Evolutionary conservation across 2,113 vertebrate genomes (phyloP), one percentile per base, ranked within the genome.

Genomic region (Cebidichthys violaceus): DNA sequence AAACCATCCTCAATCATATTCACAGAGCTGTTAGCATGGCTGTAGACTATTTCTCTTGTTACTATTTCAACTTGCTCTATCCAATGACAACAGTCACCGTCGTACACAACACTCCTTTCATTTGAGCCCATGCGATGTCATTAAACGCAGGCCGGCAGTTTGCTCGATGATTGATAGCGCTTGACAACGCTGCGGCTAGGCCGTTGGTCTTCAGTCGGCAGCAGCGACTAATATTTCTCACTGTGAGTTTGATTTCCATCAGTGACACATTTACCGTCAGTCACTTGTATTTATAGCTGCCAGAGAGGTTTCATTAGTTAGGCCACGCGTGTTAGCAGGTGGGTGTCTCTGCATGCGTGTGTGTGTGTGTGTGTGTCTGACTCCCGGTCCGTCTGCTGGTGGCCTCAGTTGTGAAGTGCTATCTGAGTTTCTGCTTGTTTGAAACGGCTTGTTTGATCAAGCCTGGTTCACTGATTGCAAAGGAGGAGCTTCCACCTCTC

Each of bases 361-460:
- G 39, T 65, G 4, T 54, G 29, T 33, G 33, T n/a, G n/a, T n/a
- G n/a, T 55, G 43, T 43, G 17, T 60, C 17, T 57, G 54, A 18
- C 66, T 84, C 84, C 86, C 81, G 22, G 70, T 76, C 90, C 82
- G 54, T 88, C 82, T 89, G 88, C 70, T 45, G 24, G n/a, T n/a
- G n/a, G n/a, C n/a, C n/a, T n/a, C n/a, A n/a, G n/a, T n/a, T n/a
- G n/a, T n/a, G n/a, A n/a, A n/a, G n/a, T n/a, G n/a, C n/a, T n/a
- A n/a, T n/a, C n/a, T n/a, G n/a, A n/a, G n/a, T n/a, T n/a, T n/a
- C n/a, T n/a, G n/a, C n/a, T n/a, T n/a, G n/a, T n/a, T n/a, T n/a
- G n/a, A n/a, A n/a, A n/a, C n/a, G n/a, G n/a, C n/a, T n/a, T n/a
- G n/a, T n/a, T n/a, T n/a, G n/a, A n/a, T n/a, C n/a, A n/a, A n/a